phyloP scores from a whole-genome alignment of 2,888 invertebrate species.

The Drosophila quinaria region DNA sequence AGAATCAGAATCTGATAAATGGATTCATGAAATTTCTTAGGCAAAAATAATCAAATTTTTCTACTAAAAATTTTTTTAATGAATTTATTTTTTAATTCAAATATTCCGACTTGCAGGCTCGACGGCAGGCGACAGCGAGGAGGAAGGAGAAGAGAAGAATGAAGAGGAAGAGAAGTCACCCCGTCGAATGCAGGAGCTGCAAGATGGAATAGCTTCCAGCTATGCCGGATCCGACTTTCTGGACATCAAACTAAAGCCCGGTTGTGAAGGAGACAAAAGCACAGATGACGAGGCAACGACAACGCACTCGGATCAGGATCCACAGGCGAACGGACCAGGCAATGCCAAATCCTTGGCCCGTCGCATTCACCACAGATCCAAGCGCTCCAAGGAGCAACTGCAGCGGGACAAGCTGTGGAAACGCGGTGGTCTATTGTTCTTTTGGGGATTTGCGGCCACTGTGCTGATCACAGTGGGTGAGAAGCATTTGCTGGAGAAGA shows the following conservation, averaged over 20 bases:
- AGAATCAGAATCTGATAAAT: too few species aligned
- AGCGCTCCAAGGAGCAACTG: constrained; percentile 69
- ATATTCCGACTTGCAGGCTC: constrained; percentile 57
- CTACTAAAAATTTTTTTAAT: not conserved
- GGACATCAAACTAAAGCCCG: constrained; percentile 49
- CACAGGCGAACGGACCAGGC: constrained; percentile 56
- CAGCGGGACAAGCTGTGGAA: constrained; percentile 73
- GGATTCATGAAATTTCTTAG: too few species aligned
- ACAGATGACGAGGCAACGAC: constrained; percentile 81
- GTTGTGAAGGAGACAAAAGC: constrained; percentile 55
- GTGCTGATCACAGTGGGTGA: constrained; percentile 82
- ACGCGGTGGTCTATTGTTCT: constrained; percentile 73
- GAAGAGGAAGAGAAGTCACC: constrained; percentile 50
- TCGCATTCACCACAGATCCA: constrained; percentile 69
- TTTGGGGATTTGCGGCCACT: constrained; percentile 82
- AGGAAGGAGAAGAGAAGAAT: constrained; percentile 55
- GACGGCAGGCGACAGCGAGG: constrained; percentile 66
- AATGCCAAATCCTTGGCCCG: constrained; percentile 63
- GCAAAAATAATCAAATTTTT: too few species aligned
- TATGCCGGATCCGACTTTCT: constrained; percentile 72
- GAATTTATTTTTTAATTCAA: constrained; percentile 27
- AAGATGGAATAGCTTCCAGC: constrained; percentile 46
- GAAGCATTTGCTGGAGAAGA: constrained; percentile 83
- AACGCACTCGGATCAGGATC: constrained; percentile 78
- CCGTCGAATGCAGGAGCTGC: constrained; percentile 29